These are phyloP conservation scores for Acipenser transmontanus DNA, from an alignment of 2,797 vertebrate species.

Conservation along the genomic window DNA sequence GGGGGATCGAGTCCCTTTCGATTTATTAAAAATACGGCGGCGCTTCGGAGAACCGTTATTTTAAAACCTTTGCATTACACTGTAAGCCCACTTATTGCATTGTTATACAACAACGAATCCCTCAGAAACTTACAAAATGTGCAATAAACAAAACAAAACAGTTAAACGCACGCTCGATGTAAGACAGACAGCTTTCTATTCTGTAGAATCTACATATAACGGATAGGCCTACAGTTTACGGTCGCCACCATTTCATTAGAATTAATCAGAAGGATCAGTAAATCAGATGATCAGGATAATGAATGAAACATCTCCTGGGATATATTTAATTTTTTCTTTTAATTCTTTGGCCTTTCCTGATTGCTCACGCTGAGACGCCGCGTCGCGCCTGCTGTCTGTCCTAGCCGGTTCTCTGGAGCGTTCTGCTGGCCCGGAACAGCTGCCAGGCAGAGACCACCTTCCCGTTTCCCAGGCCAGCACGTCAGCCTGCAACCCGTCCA, in stretches of 20 bases:
- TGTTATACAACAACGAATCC: neutral
- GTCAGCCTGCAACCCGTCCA: slow-evolving; percentile 46
- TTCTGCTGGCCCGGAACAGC: slow-evolving; percentile 66
- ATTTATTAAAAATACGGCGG: slow-evolving; percentile 15
- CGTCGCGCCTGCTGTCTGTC: slow-evolving; percentile 67
- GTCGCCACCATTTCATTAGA: neutral
- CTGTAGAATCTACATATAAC: neutral
- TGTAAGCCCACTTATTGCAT: neutral
- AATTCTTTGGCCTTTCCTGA: slow-evolving; percentile 29
- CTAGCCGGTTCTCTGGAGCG: slow-evolving; percentile 22
- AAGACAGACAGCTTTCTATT: too few relatives aligned
- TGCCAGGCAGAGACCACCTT: slow-evolving; percentile 59
- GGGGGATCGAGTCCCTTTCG: slow-evolving; percentile 4
- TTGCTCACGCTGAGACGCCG: slow-evolving; percentile 60
- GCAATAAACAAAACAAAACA: neutral
- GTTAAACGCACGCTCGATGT: neutral
- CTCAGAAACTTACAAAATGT: neutral
- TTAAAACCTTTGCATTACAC: slow-evolving; percentile 1
- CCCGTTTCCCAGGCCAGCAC: slow-evolving; percentile 49
- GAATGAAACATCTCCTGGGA: slow-evolving; percentile 33
- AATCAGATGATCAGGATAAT: slow-evolving; percentile 20
- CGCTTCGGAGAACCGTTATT: neutral
- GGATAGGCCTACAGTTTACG: neutral
- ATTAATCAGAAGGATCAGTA: neutral
- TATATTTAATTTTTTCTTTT: slow-evolving; percentile 35